A percentile compares a stretch with the other conserved stretches of the same genome.
These are phyloP conservation scores for Macrophya alboannulata DNA, from an alignment of 2,888 invertebrate species.

Conservation along the genomic window DNA sequence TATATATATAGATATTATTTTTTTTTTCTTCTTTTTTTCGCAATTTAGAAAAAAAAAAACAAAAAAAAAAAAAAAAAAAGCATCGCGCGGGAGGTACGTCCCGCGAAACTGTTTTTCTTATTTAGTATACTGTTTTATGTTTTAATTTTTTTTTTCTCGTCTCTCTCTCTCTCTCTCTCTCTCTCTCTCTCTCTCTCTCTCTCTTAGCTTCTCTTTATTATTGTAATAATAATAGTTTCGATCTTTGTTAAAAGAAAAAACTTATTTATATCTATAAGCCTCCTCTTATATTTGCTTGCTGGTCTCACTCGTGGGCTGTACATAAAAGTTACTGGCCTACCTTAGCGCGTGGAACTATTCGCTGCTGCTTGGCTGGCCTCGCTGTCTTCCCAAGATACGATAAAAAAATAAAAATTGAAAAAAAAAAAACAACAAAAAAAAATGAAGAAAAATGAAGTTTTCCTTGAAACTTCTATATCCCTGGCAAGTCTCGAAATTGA, in stretches of 20 bases:
- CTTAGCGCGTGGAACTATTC: slow-evolving; percentile 76
- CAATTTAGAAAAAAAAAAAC: not conserved
- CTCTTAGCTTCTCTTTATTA: slow-evolving; percentile 73
- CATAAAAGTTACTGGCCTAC: slow-evolving; percentile 57
- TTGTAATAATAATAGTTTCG: not conserved
- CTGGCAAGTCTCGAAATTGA: not conserved
- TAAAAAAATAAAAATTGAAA: not conserved
- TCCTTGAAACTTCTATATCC: slow-evolving; percentile 1
- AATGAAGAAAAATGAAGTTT: not conserved
- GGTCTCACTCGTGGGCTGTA: slow-evolving; percentile 70
- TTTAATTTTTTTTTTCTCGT: slow-evolving; percentile 81
- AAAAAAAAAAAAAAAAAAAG: not conserved
- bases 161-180: too few species aligned
- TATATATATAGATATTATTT: not conserved
- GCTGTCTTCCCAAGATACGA: slow-evolving; percentile 58
- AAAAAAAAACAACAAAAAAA: not conserved
- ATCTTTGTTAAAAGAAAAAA: slow-evolving; percentile 56
- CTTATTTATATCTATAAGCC: slow-evolving; percentile 39
- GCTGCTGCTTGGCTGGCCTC: slow-evolving; percentile 68
- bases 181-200: too few species aligned
- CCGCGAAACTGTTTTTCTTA: slow-evolving; percentile 25
- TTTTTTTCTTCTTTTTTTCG: not conserved
- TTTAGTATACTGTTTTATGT: slow-evolving; percentile 52
- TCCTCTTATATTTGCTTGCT: slow-evolving; percentile 77
- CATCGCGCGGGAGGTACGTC: slow-evolving; percentile 47